A percentile compares a stretch with the other conserved stretches of the same genome.
Evolutionary conservation across 2,797 vertebrate species (phyloP).

Genomic region (Protosalanx chinensis): DNA sequence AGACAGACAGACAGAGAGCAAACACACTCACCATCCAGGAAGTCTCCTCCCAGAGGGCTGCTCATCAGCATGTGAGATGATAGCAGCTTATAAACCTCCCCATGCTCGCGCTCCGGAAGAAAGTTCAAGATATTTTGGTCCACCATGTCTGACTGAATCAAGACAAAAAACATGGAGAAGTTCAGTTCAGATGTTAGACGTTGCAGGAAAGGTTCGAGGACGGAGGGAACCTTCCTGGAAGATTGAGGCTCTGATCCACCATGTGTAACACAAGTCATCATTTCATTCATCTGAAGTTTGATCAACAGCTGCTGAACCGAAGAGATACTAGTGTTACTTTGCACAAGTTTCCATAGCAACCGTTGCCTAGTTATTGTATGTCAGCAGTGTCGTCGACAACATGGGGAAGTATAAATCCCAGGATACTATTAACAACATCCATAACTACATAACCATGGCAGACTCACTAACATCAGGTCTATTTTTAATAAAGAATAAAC

Average conservation of each 20-base stretch:
- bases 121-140: slow-evolving; percentile 94
- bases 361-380: too few species aligned
- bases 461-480: not conserved
- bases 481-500: not conserved
- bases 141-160: slow-evolving; percentile 90
- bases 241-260: too few species aligned
- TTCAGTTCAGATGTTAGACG: slow-evolving; percentile 20
- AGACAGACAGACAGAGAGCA: slow-evolving; percentile 7
- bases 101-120: slow-evolving; percentile 88
- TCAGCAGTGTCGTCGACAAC: too few species aligned
- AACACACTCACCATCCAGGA: slow-evolving; percentile 79
- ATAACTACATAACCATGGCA: not conserved
- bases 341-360: too few species aligned
- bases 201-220: too few species aligned
- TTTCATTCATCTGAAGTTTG: too few species aligned
- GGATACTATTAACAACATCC: not conserved
- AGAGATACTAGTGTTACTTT: too few species aligned
- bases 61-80: slow-evolving; percentile 80
- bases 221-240: too few species aligned
- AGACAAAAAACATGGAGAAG: slow-evolving; percentile 59
- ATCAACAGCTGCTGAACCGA: too few species aligned
- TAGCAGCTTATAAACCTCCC: slow-evolving; percentile 85
- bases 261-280: too few species aligned
- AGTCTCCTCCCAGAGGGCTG: slow-evolving; percentile 76
- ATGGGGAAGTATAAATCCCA: not conserved